Conservation (phyloP, 2,113 vertebrate species). For the Pachypanchax playfairii region DNA sequence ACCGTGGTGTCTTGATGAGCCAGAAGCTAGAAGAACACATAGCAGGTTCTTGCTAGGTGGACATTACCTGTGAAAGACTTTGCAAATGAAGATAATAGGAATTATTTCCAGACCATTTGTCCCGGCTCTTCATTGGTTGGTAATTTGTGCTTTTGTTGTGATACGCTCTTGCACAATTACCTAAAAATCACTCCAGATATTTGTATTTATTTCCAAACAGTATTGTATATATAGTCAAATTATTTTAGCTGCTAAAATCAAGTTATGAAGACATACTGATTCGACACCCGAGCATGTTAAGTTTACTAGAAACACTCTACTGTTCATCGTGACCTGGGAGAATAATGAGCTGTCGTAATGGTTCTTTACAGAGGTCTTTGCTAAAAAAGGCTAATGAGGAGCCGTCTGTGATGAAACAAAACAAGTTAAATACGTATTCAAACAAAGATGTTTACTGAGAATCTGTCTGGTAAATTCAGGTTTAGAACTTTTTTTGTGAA, state of each 20-base stretch:
- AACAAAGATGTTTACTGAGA: neutral
- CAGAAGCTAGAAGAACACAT: slow-evolving; percentile 8
- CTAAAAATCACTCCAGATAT: slow-evolving; percentile 37
- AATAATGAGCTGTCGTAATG: neutral
- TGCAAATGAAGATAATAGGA: neutral
- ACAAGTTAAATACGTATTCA: neutral
- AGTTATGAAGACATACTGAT: neutral
- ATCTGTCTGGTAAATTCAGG: no score
- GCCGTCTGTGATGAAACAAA: neutral
- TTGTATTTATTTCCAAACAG: slow-evolving; percentile 56
- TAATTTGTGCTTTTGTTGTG: slow-evolving; percentile 25
- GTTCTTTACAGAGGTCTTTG: slow-evolving; percentile 15
- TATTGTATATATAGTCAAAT: slow-evolving; percentile 52
- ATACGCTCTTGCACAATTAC: neutral
- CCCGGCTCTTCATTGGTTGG: slow-evolving; percentile 1
- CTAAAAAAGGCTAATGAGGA: slow-evolving; percentile 17
- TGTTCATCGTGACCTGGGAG: slow-evolving; percentile 15
- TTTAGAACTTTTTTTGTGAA: no score
- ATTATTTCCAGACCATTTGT: slow-evolving; percentile 1
- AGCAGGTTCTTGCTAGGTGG: neutral
- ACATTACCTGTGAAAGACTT: slow-evolving; percentile 21
- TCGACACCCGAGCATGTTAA: neutral
- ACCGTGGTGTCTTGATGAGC: slow-evolving; percentile 7
- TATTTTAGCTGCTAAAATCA: slow-evolving; percentile 23
- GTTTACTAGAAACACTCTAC: neutral